Percentiles rank a stretch among this genome's conserved stretches.
Evolutionary conservation across 2,888 invertebrate species (phyloP).

Genomic region (Drosophila fulvimacula): DNA sequence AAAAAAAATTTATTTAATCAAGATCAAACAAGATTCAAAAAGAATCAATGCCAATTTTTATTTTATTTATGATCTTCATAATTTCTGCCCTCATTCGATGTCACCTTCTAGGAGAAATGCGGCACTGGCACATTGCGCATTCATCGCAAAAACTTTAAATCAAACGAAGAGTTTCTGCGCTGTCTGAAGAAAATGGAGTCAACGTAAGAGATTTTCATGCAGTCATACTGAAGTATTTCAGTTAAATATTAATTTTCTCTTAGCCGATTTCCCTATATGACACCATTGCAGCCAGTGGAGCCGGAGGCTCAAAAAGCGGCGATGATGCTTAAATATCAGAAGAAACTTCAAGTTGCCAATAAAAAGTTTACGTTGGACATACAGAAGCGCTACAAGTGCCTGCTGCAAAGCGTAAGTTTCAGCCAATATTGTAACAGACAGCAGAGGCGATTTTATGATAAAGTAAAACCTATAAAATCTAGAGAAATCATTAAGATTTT

Average conservation of each 20-base stretch:
- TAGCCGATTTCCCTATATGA: conserved; percentile 82
- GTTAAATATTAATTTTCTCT: neutral
- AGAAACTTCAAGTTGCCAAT: conserved; percentile 51
- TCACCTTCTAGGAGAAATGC: conserved; percentile 22
- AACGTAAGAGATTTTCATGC: conserved; percentile 51
- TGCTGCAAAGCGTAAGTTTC: conserved; percentile 83
- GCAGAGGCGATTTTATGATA: too few species aligned
- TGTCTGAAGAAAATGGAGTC: conserved; percentile 79
- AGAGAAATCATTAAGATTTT: too few species aligned
- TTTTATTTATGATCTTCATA: neutral
- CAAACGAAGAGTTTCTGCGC: conserved; percentile 75
- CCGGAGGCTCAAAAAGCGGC: conserved; percentile 82
- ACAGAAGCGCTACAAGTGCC: conserved; percentile 81
- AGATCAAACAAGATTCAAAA: neutral
- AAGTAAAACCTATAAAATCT: too few species aligned
- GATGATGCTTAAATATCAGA: conserved; percentile 69
- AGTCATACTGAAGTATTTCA: too few species aligned
- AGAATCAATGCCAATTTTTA: too few species aligned
- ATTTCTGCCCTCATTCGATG: neutral
- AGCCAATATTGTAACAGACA: too few species aligned
- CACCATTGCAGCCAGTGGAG: conserved; percentile 81
- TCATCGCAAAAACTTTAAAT: conserved; percentile 69
- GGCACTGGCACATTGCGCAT: conserved; percentile 24
- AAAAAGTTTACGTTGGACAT: conserved; percentile 77
- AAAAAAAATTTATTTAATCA: too few species aligned